Evolutionary conservation across 2,113 vertebrate genomes (phyloP), one percentile per base, ranked within the genome.

Genomic region (Ophthalmolycus amberensis): DNA sequence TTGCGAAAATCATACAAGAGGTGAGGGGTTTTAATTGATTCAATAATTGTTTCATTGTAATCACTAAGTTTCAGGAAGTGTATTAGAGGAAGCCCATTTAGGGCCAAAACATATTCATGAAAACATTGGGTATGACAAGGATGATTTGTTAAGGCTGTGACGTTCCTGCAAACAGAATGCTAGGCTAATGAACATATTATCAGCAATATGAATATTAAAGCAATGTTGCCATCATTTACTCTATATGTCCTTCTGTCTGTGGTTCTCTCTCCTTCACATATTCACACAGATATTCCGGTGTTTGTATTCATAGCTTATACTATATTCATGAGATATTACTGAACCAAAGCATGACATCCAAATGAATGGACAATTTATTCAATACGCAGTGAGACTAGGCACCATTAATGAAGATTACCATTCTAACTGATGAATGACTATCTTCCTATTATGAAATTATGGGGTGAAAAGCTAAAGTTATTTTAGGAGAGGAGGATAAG

Each of bases 401-500:
- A 25, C 88, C 88, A 91, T 91, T 92, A 92, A 90, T 89, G 82
- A 80, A 92, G 92, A 92, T 93, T 90, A 87, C 77, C 87, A 90
- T 92, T 92, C 89, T 89, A 90, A 92, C 83, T 93, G 90, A 93
- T 92, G 85, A 93, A 93, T 90, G 77, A 86, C 85, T 88, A 92
- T 92, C 91, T 90, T 74, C 59, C 88, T 85, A 75, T 88, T 91
- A 93, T 94, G 88, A 90, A 93, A 94, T 92, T 87, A 93, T 89
- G 78, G 82, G 91, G 85, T 91, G 83, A 90, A 90, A 92, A 88
- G 70, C 86, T 78, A 85, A 90, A 89, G 83, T 91, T 89, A 93
- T 88, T 90, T 89, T 88, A 89, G 84, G 70, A 84, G 81, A 77
- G 77, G 16, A 67, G 79, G 90, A 93, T 86, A 83, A 79, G 90